These are phyloP conservation scores for Plutomurus gul DNA, from an alignment of 1,140 invertebrate genomes.

Conservation along the genomic window DNA sequence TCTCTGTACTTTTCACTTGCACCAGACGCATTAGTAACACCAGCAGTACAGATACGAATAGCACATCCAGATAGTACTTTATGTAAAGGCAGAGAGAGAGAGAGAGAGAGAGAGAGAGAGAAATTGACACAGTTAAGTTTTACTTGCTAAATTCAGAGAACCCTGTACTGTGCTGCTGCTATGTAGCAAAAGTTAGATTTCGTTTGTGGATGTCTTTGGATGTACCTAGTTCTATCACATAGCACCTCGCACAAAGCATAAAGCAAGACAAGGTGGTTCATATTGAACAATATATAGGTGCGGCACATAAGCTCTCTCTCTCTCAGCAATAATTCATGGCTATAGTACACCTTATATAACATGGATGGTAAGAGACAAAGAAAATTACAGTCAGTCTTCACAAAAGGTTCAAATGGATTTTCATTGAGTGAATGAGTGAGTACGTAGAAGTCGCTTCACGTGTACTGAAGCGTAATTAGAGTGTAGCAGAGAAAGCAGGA, in stretches of 20 bases:
- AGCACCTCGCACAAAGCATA: neutral
- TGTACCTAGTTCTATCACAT: neutral
- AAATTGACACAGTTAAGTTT: too few species aligned
- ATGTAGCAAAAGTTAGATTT: neutral
- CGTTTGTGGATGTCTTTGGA: neutral
- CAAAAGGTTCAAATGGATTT: neutral
- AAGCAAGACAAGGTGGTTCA: slow-evolving; percentile 20
- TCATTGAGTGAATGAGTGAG: neutral
- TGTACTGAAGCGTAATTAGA: too few species aligned
- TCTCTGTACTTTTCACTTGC: too few species aligned
- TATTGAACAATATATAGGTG: slow-evolving; percentile 18
- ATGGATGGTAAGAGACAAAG: slow-evolving; percentile 17
- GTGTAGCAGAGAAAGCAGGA: too few species aligned
- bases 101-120: too few species aligned
- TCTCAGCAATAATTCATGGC: slow-evolving; percentile 1
- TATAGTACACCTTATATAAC: neutral
- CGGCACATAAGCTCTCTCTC: too few species aligned
- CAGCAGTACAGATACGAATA: too few species aligned
- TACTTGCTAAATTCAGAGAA: too few species aligned
- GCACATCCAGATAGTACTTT: too few species aligned
- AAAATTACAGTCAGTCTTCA: slow-evolving; percentile 6
- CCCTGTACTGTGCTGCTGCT: too few species aligned
- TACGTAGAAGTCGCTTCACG: neutral
- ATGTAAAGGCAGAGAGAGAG: too few species aligned
- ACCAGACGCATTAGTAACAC: too few species aligned